Conservation (phyloP, 2,888 invertebrate species). For the Notodonta ziczac region DNA sequence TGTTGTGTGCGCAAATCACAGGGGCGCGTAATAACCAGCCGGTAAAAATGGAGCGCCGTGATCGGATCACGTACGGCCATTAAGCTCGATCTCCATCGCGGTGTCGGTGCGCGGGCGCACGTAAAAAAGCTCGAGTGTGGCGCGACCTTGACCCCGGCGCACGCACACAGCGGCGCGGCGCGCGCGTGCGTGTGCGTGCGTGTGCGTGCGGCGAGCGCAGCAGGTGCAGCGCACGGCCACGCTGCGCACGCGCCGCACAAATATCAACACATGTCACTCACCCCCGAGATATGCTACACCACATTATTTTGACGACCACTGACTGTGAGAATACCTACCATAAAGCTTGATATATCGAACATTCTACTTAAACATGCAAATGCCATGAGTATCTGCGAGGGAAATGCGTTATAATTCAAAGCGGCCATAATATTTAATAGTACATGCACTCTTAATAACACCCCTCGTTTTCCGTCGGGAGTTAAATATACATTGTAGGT, state of each 20-base stretch:
- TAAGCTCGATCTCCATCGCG: conserved; percentile 18
- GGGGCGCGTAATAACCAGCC: conserved; percentile 17
- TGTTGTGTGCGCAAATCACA: conserved; percentile 26
- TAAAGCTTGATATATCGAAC: neutral
- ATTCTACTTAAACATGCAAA: neutral
- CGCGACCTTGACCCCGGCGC: conserved; percentile 43
- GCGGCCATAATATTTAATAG: too few species aligned
- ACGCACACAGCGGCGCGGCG: conserved; percentile 22
- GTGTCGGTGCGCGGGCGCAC: conserved; percentile 8
- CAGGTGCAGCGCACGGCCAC: conserved; percentile 36
- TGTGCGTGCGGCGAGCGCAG: conserved; percentile 12
- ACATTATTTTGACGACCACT: neutral
- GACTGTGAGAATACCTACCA: neutral
- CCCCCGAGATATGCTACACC: conserved; percentile 42
- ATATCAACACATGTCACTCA: conserved; percentile 72
- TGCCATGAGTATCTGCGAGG: neutral
- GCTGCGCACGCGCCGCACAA: conserved; percentile 54
- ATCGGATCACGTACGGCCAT: conserved; percentile 43
- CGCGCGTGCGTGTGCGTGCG: conserved; percentile 19
- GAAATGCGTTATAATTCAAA: neutral
- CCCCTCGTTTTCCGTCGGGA: too few species aligned
- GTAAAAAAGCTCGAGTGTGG: conserved; percentile 1
- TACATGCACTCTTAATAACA: too few species aligned
- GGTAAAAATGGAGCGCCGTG: conserved; percentile 24
- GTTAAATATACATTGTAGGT: too few species aligned